Conservation (phyloP, 2,113 vertebrate genomes). For the Clinocottus analis region DNA sequence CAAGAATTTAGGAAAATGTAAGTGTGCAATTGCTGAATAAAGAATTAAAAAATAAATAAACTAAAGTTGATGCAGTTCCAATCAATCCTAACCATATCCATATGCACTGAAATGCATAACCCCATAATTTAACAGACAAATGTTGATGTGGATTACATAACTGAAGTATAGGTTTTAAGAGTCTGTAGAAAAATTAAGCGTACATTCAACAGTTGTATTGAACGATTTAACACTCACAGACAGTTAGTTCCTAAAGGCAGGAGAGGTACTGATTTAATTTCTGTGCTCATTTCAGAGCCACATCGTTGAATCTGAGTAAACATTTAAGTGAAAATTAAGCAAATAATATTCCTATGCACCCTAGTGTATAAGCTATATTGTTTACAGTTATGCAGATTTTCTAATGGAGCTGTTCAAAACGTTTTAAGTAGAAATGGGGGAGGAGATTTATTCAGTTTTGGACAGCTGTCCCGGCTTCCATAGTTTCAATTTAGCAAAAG, state of each 20-base stretch:
- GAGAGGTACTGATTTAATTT: background rate
- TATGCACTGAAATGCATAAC: background rate
- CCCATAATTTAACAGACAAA: background rate
- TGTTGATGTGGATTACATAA: background rate
- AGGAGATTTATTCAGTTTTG: background rate
- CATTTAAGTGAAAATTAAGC: background rate
- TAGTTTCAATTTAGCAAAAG: background rate
- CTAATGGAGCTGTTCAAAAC: background rate
- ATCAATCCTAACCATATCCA: background rate
- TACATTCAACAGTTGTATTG: background rate
- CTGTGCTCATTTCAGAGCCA: conserved; percentile 3
- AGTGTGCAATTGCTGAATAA: too few species aligned
- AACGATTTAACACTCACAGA: background rate
- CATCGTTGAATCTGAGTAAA: background rate
- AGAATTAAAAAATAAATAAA: too few species aligned
- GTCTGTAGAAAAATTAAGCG: background rate
- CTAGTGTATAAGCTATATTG: background rate
- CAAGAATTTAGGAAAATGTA: too few species aligned
- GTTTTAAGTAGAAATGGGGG: background rate
- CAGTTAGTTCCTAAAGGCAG: background rate
- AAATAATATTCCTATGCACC: background rate
- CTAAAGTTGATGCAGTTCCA: background rate
- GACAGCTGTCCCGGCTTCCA: background rate
- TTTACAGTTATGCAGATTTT: background rate
- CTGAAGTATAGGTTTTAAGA: background rate